Evolutionary conservation across 2,888 invertebrate species (phyloP).

Genomic region (Iselma pallidipennis): DNA sequence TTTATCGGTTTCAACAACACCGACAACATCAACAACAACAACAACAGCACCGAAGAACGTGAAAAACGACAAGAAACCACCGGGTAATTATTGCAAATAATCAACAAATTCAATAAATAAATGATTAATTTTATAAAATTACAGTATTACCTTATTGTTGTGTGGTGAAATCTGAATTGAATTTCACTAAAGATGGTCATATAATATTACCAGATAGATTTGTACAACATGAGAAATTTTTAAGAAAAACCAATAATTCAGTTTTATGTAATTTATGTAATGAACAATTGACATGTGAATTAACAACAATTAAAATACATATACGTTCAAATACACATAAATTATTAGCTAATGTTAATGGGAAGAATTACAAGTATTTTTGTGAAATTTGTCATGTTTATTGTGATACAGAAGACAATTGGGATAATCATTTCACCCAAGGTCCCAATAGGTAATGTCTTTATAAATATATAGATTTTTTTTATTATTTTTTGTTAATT

Average conservation of each 20-base stretch:
- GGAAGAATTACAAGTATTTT: constrained; percentile 36
- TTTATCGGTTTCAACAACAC: not conserved
- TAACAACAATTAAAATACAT: constrained; percentile 31
- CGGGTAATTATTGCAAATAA: too few relatives aligned
- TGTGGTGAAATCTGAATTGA: not conserved
- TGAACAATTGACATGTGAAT: constrained; percentile 14
- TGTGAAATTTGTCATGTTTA: constrained; percentile 46
- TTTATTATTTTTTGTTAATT: constrained; percentile 15
- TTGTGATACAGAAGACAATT: constrained; percentile 32
- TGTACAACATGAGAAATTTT: constrained; percentile 27
- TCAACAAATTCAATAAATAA: too few relatives aligned
- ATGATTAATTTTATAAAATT: not conserved
- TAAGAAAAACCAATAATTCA: constrained; percentile 14
- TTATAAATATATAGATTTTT: constrained; percentile 4
- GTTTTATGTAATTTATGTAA: constrained; percentile 34
- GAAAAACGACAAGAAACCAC: not conserved
- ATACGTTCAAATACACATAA: constrained; percentile 19
- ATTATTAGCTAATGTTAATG: constrained; percentile 6
- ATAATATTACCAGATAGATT: constrained; percentile 32
- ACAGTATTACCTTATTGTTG: not conserved
- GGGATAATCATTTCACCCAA: constrained; percentile 38
- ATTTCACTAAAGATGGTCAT: not conserved
- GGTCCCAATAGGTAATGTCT: constrained; percentile 26
- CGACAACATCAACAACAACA: constrained; percentile 7
- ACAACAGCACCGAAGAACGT: constrained; percentile 1